Conservation (phyloP, 2,113 vertebrate genomes). For the Sceloporus tristichus region DNA sequence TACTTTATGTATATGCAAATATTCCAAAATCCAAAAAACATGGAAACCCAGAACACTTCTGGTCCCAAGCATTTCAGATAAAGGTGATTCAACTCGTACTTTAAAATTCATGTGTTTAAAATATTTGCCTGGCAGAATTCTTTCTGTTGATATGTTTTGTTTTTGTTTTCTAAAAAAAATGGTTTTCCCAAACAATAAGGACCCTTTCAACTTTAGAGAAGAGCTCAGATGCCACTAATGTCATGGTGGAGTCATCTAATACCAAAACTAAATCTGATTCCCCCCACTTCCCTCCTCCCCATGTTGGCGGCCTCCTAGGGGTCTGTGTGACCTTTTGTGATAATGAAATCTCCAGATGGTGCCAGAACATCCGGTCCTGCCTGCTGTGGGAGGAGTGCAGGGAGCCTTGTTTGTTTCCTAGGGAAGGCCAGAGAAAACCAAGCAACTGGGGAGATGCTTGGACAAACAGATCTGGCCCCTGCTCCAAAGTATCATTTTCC, state of each 20-base stretch:
- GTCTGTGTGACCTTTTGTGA: conserved; percentile 40
- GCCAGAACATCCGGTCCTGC: conserved; percentile 70
- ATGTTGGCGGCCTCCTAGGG: background rate
- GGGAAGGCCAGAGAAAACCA: background rate
- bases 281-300: background rate
- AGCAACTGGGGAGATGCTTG: conserved; percentile 26
- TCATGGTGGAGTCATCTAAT: conserved; percentile 6
- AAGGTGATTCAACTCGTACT: background rate
- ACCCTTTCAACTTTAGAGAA: conserved; percentile 20
- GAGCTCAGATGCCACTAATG: background rate
- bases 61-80: no score
- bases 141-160: background rate
- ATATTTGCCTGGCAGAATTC: background rate
- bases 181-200: background rate
- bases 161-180: conserved; percentile 5
- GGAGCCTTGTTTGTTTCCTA: conserved; percentile 15
- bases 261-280: conserved; percentile 2
- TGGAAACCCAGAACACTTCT: no score
- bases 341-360: conserved; percentile 85
- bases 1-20: no score
- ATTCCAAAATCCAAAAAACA: no score
- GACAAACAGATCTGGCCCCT: conserved; percentile 9
- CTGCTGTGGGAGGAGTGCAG: conserved; percentile 12
- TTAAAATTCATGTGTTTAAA: background rate
- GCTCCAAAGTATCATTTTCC: conserved; percentile 1